These are phyloP conservation scores for Galago senegalensis DNA, from an alignment of 2,797 vertebrate genomes.

Conservation along the genomic window DNA sequence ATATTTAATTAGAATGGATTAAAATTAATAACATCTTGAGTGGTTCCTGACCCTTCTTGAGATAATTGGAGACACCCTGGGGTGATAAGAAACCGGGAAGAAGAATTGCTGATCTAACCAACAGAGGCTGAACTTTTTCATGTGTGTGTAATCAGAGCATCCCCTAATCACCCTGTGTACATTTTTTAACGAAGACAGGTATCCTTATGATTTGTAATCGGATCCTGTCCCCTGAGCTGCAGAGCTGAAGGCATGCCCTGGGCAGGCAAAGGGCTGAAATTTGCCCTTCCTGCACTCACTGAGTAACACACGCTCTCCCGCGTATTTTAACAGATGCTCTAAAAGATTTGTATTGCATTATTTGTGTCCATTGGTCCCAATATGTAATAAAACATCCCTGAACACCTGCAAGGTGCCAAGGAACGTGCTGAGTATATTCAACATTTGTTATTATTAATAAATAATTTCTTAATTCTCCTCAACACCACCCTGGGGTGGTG, in stretches of 20 bases:
- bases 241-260: neutral
- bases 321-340: neutral
- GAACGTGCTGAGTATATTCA: neutral
- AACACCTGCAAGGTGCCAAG: neutral
- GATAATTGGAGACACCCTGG: constrained; percentile 83
- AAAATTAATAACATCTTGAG: constrained; percentile 85
- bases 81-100: constrained; percentile 71
- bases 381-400: neutral
- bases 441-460: no score
- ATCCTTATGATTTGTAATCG: neutral
- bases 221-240: neutral
- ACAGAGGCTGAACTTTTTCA: constrained; percentile 29
- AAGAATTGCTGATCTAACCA: constrained; percentile 78
- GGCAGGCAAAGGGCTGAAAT: neutral
- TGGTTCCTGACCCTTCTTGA: constrained; percentile 83
- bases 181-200: constrained; percentile 54
- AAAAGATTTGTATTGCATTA: neutral
- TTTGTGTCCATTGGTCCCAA: neutral
- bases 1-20: constrained; percentile 85
- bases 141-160: constrained; percentile 57
- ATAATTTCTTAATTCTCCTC: neutral
- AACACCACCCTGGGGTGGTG: fast-evolving
- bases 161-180: constrained; percentile 22
- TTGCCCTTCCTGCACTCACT: neutral
- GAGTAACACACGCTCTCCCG: fast-evolving